Conservation (phyloP, 2,113 vertebrate genomes). For the Pterocles orientalis region DNA sequence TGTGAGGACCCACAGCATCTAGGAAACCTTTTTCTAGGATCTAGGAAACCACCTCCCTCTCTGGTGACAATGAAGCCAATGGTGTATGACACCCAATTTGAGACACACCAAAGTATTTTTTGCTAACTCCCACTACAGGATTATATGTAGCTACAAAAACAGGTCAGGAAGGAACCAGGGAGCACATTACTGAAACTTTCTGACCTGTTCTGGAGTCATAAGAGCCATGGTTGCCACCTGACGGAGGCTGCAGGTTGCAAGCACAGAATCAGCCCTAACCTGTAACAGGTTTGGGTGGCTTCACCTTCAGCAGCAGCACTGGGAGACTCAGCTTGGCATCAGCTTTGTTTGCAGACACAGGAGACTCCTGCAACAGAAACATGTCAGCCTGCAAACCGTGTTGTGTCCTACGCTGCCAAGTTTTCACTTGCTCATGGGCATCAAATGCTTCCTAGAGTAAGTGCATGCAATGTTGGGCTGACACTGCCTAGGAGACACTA, state of each 20-base stretch:
- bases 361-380: slow-evolving; percentile 51
- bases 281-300: slow-evolving; percentile 74
- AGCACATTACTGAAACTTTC: background rate
- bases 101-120: background rate
- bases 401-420: background rate
- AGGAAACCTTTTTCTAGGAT: background rate
- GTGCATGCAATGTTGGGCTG: background rate
- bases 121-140: background rate
- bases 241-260: background rate
- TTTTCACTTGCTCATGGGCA: background rate
- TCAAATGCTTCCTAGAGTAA: background rate
- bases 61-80: background rate
- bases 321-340: slow-evolving; percentile 72
- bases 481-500: background rate
- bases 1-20: background rate
- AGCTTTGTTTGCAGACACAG: background rate
- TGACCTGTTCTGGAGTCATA: background rate
- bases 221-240: background rate
- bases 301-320: slow-evolving; percentile 77
- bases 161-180: background rate
- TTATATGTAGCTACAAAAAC: background rate
- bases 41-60: background rate
- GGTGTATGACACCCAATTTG: background rate
- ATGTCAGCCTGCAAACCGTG: background rate
- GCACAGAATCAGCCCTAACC: slow-evolving; percentile 62